Evolutionary conservation across 2,888 invertebrate species (phyloP).

Genomic region (Polylopha cassiicola): DNA sequence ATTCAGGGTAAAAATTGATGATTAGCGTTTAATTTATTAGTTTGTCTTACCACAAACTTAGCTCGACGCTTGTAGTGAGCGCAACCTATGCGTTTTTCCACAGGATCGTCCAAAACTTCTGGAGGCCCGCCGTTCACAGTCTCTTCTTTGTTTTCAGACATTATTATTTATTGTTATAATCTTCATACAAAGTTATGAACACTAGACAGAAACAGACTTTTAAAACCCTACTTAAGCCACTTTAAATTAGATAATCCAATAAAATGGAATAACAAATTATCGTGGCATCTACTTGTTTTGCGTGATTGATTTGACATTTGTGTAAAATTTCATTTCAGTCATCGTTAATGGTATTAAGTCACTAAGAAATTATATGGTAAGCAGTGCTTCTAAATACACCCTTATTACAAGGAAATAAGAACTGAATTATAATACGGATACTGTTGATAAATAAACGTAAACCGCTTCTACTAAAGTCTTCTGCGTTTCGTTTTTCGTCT

Average conservation of each 20-base stretch:
- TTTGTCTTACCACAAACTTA: conserved; percentile 86
- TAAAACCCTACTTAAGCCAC: not conserved
- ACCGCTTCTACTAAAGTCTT: too few species aligned
- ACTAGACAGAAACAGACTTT: not conserved
- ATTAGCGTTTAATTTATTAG: not conserved
- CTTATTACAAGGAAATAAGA: too few species aligned
- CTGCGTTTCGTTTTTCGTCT: too few species aligned
- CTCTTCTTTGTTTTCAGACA: conserved; percentile 52
- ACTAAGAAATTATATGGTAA: too few species aligned
- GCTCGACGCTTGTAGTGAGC: conserved; percentile 90
- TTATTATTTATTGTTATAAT: conserved; percentile 28
- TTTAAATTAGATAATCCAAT: not conserved
- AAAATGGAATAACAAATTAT: conserved; percentile 10
- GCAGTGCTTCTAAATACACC: too few species aligned
- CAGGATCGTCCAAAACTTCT: conserved; percentile 36
- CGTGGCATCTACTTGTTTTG: conserved; percentile 19
- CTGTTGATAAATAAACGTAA: too few species aligned
- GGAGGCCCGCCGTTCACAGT: conserved; percentile 38
- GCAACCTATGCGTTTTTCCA: conserved; percentile 81
- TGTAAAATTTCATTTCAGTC: conserved; percentile 7
- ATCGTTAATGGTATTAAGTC: too few species aligned
- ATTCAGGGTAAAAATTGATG: too few species aligned
- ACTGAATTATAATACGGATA: too few species aligned
- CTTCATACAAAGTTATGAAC: not conserved
- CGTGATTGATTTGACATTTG: conserved; percentile 19